Conservation (phyloP, 1,140 invertebrate species). For the Asbolus verrucosus region DNA sequence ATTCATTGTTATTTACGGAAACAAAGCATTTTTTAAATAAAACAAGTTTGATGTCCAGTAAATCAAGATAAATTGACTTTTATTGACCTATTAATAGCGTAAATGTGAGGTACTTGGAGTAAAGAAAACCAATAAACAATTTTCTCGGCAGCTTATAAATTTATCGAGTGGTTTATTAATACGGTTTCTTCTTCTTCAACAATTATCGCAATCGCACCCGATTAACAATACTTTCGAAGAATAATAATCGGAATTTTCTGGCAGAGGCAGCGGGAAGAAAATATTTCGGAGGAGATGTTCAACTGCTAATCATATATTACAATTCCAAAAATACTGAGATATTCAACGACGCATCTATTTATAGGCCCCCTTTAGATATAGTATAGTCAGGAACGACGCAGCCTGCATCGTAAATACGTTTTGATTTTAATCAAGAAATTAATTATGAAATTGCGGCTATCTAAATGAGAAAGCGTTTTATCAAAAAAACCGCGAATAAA, state of each 20-base stretch:
- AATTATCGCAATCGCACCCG: constrained; percentile 13
- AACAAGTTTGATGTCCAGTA: constrained; percentile 19
- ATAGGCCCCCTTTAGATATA: neutral
- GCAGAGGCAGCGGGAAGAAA: too few relatives aligned
- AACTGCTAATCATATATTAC: constrained; percentile 19
- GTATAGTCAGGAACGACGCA: too few relatives aligned
- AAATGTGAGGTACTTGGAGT: constrained; percentile 33
- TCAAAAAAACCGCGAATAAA: too few relatives aligned
- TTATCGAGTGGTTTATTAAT: constrained; percentile 37
- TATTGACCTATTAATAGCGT: constrained; percentile 35
- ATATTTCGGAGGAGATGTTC: neutral
- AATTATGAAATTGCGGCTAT: too few relatives aligned
- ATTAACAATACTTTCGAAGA: too few relatives aligned
- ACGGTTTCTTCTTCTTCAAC: neutral
- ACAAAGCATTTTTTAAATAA: constrained; percentile 31
- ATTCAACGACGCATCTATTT: constrained; percentile 4
- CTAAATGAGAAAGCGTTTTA: too few relatives aligned
- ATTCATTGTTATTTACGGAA: constrained; percentile 19
- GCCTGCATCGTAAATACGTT: neutral
- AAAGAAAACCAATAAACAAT: constrained; percentile 37
- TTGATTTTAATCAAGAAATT: too few relatives aligned
- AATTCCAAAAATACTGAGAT: constrained; percentile 23
- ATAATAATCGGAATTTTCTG: too few relatives aligned
- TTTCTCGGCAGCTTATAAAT: constrained; percentile 33
- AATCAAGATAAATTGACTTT: constrained; percentile 38